Conservation (phyloP, 2,888 invertebrate genomes). For the Hydraecia micacea region DNA sequence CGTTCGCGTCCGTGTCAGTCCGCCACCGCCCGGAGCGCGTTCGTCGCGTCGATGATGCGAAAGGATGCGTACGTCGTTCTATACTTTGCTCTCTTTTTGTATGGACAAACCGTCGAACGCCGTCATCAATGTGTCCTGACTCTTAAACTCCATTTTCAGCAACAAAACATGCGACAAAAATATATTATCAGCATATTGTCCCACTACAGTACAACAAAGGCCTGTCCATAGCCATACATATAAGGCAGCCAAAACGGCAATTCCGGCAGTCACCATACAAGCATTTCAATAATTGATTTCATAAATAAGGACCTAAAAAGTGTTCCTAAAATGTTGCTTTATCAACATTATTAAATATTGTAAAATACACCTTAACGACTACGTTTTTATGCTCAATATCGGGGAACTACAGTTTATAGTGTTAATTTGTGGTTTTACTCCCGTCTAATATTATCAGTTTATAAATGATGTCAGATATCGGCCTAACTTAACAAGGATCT, state of each 20-base stretch:
- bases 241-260: not conserved
- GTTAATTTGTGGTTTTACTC: slow-evolving; percentile 36
- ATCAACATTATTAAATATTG: slow-evolving; percentile 12
- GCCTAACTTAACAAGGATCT: not conserved
- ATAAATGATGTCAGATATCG: too few species aligned
- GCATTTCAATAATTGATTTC: not conserved
- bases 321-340: not conserved
- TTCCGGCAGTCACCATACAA: not conserved
- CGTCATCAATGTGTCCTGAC: too few species aligned
- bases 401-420: slow-evolving; percentile 6
- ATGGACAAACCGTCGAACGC: too few species aligned
- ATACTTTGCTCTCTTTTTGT: too few species aligned
- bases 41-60: too few species aligned
- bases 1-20: too few species aligned
- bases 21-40: too few species aligned
- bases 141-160: not conserved
- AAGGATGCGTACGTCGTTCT: too few species aligned
- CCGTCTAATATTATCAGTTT: slow-evolving; percentile 15
- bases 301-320: slow-evolving; percentile 2
- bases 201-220: not conserved
- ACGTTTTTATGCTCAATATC: slow-evolving; percentile 29
- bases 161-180: not conserved
- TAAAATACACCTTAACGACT: slow-evolving; percentile 17
- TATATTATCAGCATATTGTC: not conserved
- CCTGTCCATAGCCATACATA: not conserved